phyloP scores from a whole-genome alignment of 2,113 vertebrate species.

The Hymenochirus boettgeri region DNA sequence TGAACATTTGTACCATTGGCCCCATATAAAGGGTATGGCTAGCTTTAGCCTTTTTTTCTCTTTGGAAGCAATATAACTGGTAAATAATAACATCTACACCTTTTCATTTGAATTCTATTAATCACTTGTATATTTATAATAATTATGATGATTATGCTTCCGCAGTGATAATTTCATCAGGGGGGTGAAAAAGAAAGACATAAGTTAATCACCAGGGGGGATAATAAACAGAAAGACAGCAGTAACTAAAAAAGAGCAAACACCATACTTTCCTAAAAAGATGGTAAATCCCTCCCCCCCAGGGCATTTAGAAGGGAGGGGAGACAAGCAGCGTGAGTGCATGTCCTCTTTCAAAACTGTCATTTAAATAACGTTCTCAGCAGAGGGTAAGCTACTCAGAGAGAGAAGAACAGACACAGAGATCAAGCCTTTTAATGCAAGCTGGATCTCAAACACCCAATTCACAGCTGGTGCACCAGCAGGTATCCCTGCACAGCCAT shows the following conservation, averaged over 20 bases:
- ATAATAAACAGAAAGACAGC: neutral
- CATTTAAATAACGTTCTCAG: conserved; percentile 63
- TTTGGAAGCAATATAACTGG: too few relatives aligned
- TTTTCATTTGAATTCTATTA: too few relatives aligned
- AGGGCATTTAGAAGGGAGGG: conserved; percentile 50
- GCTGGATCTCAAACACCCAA: conserved; percentile 76
- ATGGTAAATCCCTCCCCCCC: conserved; percentile 31
- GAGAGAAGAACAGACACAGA: conserved; percentile 52
- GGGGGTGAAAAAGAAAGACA: neutral
- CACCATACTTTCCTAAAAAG: conserved; percentile 38
- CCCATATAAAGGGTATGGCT: too few relatives aligned
- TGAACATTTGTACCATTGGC: too few relatives aligned
- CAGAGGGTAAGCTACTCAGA: conserved; percentile 50
- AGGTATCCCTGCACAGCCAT: conserved; percentile 83
- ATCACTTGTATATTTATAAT: too few relatives aligned
- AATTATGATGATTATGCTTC: too few relatives aligned
- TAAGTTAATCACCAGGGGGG: neutral
- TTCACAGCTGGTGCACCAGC: conserved; percentile 88
- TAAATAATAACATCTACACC: too few relatives aligned
- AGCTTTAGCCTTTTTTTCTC: too few relatives aligned
- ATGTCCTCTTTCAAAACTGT: conserved; percentile 54
- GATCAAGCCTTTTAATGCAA: conserved; percentile 63
- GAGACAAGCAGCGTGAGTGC: conserved; percentile 45
- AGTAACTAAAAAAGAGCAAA: neutral
- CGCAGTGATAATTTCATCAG: too few relatives aligned